Evolutionary conservation across 2,888 invertebrate genomes (phyloP).

Genomic region (Galerucella calmariensis): DNA sequence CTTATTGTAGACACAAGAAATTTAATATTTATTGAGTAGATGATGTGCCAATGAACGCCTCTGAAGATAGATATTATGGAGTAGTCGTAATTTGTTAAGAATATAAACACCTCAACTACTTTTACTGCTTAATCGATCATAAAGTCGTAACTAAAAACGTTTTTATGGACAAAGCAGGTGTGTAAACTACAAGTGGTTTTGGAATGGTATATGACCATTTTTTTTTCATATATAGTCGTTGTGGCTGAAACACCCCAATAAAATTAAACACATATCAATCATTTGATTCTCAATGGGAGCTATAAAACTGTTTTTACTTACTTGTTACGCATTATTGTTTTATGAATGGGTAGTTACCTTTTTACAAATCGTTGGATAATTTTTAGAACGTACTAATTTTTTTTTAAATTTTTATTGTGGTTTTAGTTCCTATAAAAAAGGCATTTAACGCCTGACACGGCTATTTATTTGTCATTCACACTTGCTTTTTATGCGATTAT

Average conservation of each 20-base stretch:
- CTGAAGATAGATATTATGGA: conserved; percentile 46
- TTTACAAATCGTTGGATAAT: conserved; percentile 34
- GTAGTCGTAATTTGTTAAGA: conserved; percentile 62
- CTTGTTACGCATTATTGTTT: conserved; percentile 36
- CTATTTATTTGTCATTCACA: conserved; percentile 17
- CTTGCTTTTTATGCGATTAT: conserved; percentile 6
- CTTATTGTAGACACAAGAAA: too few species aligned
- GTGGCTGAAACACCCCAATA: conserved; percentile 35
- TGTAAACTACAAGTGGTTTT: conserved; percentile 61
- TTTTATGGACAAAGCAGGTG: conserved; percentile 59
- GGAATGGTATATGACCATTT: conserved; percentile 51
- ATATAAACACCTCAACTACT: conserved; percentile 63
- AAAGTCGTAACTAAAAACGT: conserved; percentile 61
- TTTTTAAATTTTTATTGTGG: conserved; percentile 22
- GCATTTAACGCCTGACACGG: conserved; percentile 13
- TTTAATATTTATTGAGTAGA: not conserved
- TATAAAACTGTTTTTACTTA: conserved; percentile 34
- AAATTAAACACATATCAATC: conserved; percentile 37
- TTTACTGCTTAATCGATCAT: conserved; percentile 64
- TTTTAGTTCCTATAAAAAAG: conserved; percentile 22
- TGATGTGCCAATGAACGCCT: conserved; percentile 15
- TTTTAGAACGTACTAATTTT: conserved; percentile 31
- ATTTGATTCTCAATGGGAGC: conserved; percentile 29
- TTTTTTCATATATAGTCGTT: conserved; percentile 20
- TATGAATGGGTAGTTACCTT: conserved; percentile 34